These are phyloP conservation scores for Myotis yumanensis DNA, from an alignment of 2,113 vertebrate genomes.

Conservation along the genomic window DNA sequence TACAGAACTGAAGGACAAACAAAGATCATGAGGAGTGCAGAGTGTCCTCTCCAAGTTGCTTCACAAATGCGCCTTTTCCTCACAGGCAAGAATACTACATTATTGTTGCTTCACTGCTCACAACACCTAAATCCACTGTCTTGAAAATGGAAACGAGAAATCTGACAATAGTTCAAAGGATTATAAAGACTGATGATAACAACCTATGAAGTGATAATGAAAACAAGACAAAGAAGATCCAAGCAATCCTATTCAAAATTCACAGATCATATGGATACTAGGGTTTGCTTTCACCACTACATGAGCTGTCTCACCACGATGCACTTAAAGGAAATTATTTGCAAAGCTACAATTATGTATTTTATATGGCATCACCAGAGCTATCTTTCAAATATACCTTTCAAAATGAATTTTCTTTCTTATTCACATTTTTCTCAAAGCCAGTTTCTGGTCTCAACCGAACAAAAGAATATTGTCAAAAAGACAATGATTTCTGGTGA, in stretches of 20 bases:
- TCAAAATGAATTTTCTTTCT: slow-evolving; percentile 50
- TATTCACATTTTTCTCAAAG: neutral
- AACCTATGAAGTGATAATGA: slow-evolving; percentile 17
- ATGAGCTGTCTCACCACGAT: neutral
- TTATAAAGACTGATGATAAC: neutral
- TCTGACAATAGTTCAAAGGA: slow-evolving; percentile 9
- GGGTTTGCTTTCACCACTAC: neutral
- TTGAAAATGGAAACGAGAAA: slow-evolving; percentile 38
- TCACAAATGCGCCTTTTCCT: neutral
- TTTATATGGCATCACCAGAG: neutral
- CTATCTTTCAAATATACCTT: slow-evolving; percentile 28
- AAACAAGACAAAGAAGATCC: slow-evolving; percentile 25
- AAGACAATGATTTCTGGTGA: neutral
- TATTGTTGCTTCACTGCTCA: neutral
- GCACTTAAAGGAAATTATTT: slow-evolving; percentile 5
- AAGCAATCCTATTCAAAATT: neutral
- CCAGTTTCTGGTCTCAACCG: neutral
- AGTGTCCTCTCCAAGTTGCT: neutral
- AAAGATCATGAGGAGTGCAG: neutral
- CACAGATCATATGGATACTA: neutral
- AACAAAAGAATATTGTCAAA: slow-evolving; percentile 1
- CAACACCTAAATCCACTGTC: neutral
- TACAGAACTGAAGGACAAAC: neutral
- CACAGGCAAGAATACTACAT: neutral
- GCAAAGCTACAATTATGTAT: neutral